Evolutionary conservation across 2,888 invertebrate species (phyloP), one percentile per base, ranked within the genome.

Genomic region (Caenorhabditis afra): DNA sequence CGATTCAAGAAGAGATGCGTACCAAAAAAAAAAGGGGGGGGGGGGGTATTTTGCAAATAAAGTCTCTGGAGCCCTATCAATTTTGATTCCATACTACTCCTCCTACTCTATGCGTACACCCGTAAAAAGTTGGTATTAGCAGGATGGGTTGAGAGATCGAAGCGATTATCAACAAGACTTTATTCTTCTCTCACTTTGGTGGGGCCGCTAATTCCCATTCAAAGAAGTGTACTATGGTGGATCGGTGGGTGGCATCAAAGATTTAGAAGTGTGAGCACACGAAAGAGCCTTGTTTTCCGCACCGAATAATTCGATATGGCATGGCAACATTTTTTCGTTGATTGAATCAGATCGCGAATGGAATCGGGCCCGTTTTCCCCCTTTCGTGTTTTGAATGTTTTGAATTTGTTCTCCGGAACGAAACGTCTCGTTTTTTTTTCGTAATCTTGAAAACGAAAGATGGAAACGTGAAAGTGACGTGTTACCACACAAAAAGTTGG

Each of bases 281-380:
- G 29, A 29, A 29, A 53, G 52, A 57, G 55, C 50, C 64, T 73
- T 41, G n/a, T n/a, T 73, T 64, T 73, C 50, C 45, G 58, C 29
- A 29, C 41, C n/a, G 20, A 44, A 57, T 65, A 57, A 73, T 73
- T 73, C 44, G 64, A 73, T 73, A 73, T 58, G 39, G 58, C 57
- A 29, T 64, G 73, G 73, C 73, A 73, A 73, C 73, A 64, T 73
- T 73, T 44, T 44, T 37, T 65, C 18, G 44, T 22, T 61, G 61
- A 70, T 70, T 61, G 18, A 59, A 71, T 71, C 62, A 62, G 53
- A 23, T 53, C 44, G 49, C 57, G 29, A 29, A 29, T 29, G 29
- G 29, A 8, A 64, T 29, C 64, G 53, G 52, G 23, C 49, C 16
- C 16, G 18, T 41, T 58, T 49, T 41, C 41, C 41, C 39, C 22